These are phyloP conservation scores for Mycogona germanica DNA, from an alignment of 2,888 invertebrate species.

Conservation along the genomic window DNA sequence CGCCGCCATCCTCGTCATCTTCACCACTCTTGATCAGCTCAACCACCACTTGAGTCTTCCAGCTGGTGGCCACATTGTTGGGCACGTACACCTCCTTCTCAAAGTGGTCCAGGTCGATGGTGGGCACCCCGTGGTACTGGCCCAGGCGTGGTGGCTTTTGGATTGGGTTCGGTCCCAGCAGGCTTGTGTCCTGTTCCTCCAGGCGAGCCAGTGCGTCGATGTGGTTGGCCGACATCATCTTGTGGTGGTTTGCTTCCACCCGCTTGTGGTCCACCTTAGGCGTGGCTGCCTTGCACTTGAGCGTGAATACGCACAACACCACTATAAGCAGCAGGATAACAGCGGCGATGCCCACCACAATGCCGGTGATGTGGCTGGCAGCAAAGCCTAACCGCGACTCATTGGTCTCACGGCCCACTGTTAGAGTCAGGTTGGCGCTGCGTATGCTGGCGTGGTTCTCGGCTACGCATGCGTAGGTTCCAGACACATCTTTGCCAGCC, in stretches of 20 bases:
- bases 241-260: conserved; percentile 19
- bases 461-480: conserved; percentile 77
- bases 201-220: conserved; percentile 5
- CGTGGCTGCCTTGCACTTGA: conserved; percentile 4
- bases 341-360: conserved; percentile 24
- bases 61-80: conserved; percentile 13
- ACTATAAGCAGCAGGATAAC: conserved; percentile 24
- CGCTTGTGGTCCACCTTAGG: conserved; percentile 8
- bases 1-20: background rate
- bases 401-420: conserved; percentile 56
- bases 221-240: conserved; percentile 21
- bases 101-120: conserved; percentile 24
- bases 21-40: background rate
- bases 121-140: conserved; percentile 25
- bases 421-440: conserved; percentile 78
- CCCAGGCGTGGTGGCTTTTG: conserved; percentile 24
- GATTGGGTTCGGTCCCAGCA: conserved; percentile 49
- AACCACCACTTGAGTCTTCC: conserved; percentile 12
- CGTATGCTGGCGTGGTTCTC: conserved; percentile 79
- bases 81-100: conserved; percentile 18
- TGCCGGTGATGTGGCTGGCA: conserved; percentile 24
- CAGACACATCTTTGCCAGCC: conserved; percentile 68
- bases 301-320: conserved; percentile 17
- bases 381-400: conserved; percentile 18
- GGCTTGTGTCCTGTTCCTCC: conserved; percentile 68